Percentiles rank a stretch among this genome's conserved stretches.
phyloP scores from a whole-genome alignment of 2,113 vertebrate species.

The Phoxinus phoxinus region DNA sequence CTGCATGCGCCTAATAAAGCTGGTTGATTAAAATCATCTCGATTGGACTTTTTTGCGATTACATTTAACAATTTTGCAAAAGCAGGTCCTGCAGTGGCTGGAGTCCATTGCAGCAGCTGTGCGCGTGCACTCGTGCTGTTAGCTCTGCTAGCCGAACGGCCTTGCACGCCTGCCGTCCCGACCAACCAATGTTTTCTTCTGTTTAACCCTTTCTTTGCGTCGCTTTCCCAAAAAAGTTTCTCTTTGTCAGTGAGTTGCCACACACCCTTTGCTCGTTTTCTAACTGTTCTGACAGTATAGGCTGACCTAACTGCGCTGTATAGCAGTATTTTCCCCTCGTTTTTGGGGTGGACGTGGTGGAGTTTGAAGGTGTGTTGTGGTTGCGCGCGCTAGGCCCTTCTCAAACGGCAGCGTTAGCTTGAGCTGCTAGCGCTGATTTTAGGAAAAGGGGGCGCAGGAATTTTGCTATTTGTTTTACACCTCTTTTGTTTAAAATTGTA shows the following conservation, averaged over 20 bases:
- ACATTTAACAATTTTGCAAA: neutral
- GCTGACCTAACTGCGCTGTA: neutral
- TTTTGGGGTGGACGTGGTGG: slow-evolving; percentile 24
- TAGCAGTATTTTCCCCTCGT: neutral
- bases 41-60: neutral
- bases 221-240: slow-evolving; percentile 45
- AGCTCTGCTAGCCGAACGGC: slow-evolving; percentile 68
- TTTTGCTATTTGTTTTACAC: neutral
- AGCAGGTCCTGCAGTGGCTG: neutral
- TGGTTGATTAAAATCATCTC: neutral
- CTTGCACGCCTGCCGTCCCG: slow-evolving; percentile 63
- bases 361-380: slow-evolving; percentile 36
- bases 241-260: slow-evolving; percentile 15
- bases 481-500: neutral
- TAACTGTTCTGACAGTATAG: neutral
- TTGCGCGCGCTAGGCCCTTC: slow-evolving; percentile 49
- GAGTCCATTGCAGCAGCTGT: slow-evolving; percentile 64
- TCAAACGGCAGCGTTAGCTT: slow-evolving; percentile 29
- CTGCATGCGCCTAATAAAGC: neutral
- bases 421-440: slow-evolving; percentile 17
- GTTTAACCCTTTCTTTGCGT: slow-evolving; percentile 69
- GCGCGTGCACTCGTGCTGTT: slow-evolving; percentile 61
- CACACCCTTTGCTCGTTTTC: neutral
- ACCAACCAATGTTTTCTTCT: slow-evolving; percentile 64
- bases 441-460: slow-evolving; percentile 28